Percentiles rank a stretch among this genome's conserved stretches.
Conservation (phyloP, 2,888 invertebrate species). For the Patella depressa region DNA sequence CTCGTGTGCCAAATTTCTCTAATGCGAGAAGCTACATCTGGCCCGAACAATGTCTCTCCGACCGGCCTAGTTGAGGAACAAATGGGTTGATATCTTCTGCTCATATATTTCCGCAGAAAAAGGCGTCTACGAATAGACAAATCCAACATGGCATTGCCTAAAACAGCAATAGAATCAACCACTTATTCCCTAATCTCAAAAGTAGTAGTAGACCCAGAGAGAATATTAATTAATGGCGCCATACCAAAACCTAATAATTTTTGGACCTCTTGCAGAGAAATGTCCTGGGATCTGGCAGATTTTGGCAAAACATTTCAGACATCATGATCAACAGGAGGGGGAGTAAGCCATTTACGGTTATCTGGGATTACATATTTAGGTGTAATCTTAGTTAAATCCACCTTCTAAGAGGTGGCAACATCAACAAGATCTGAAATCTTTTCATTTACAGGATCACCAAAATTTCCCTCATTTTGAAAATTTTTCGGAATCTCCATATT, state of each 20-base stretch:
- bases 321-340: neutral
- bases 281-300: neutral
- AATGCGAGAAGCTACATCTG: neutral
- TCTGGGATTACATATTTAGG: neutral
- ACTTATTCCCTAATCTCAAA: neutral
- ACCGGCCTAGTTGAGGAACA: neutral
- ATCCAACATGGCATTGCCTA: neutral
- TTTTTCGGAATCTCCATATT: neutral
- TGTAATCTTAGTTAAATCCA: neutral
- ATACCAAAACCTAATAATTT: neutral
- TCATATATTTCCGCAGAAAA: neutral
- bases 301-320: neutral
- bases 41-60: neutral
- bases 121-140: neutral
- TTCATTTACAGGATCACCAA: neutral
- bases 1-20: neutral
- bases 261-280: neutral
- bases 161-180: neutral
- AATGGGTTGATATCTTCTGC: neutral
- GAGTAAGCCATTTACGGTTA: neutral
- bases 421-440: neutral
- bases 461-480: neutral
- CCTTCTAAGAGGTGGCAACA: neutral
- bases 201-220: neutral
- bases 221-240: neutral